phyloP scores from a whole-genome alignment of 2,113 vertebrate genomes.

The Takifugu bimaculatus region DNA sequence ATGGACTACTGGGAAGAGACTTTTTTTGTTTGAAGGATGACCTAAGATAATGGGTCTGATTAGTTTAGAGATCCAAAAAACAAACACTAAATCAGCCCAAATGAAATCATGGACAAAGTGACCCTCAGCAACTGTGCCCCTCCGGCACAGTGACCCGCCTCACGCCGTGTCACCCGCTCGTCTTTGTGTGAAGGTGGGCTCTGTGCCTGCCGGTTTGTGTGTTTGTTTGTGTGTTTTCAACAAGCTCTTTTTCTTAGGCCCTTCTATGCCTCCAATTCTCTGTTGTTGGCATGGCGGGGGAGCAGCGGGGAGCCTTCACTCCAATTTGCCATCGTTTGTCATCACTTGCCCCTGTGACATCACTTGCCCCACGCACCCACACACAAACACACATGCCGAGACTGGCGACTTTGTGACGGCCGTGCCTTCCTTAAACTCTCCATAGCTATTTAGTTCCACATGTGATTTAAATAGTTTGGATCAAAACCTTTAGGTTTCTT shows the following conservation, averaged over 20 bases:
- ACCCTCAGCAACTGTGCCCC: constrained; percentile 4
- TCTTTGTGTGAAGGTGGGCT: constrained; percentile 47
- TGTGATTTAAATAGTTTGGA: constrained; percentile 12
- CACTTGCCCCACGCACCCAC: constrained; percentile 31
- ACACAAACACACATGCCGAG: constrained; percentile 22
- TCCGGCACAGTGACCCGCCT: constrained; percentile 26
- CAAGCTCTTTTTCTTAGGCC: constrained; percentile 52
- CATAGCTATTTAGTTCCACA: constrained; percentile 7
- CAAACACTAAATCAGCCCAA: background rate
- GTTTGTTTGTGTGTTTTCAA: constrained; percentile 14
- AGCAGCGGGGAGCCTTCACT: constrained; percentile 73
- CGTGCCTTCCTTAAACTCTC: constrained; percentile 9
- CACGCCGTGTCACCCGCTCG: constrained; percentile 17
- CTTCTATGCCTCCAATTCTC: constrained; percentile 58
- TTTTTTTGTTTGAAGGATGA: background rate
- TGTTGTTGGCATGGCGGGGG: constrained; percentile 61
- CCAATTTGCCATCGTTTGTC: constrained; percentile 80
- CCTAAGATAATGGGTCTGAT: too few species aligned
- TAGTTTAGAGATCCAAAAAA: too few species aligned
- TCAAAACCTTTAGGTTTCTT: background rate
- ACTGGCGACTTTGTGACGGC: constrained; percentile 34
- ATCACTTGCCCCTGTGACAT: constrained; percentile 73
- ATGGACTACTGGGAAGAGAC: background rate
- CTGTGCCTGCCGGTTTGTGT: constrained; percentile 30
- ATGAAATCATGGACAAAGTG: background rate